Base-by-base conservation (phyloP, 2,797 vertebrate genomes). In the Anniella stebbinsi region DNA sequence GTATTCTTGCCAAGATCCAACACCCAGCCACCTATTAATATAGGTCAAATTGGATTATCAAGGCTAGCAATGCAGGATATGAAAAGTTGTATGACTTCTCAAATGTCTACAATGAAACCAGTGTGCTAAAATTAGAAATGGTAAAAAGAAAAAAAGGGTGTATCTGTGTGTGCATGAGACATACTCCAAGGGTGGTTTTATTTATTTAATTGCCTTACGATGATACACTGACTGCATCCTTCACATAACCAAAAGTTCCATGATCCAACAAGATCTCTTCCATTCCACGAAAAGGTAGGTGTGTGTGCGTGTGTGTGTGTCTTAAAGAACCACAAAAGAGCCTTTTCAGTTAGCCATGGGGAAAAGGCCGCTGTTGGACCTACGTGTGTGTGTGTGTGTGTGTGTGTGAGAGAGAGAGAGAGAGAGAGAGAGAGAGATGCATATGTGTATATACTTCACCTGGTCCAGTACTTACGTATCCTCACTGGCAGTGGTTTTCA, bases 101-200 rank as follows among this genome's bases (percentile, higher is more conserved):
- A 69, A 89, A 67, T 82, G 36, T 51, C 60, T 84, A 84, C 72
- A 77, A 67, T 89, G 38, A 84, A 84, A 25, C 57, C 72, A 84
- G 33, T 70, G 77, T 80, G 48, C 66, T 81, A 81, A 89, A 78
- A 78, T 89, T 69, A 85, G 63, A 80, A 89, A 60, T 28, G 28
- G 36, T 3, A 28, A 80, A 89, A 89, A 83, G 36, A 17, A 48
- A 23, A 4, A 28, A 11, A 36, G n/a, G 77, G 45, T 17, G 77
- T 36, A 45, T 45, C 3, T 45, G 45, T 45, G 45, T 45, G 45
- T 45, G 45, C 45, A 45, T 45, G 45, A 45, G 36, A 84, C 17
- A 88, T 80, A 73, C 5, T 36, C 33, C 67, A 57, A 85, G 33
- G 66, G 21, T n/a, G 51, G 51, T 85, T 85, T 78, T 78, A 85